Evolutionary conservation across 2,113 vertebrate species (phyloP).

Genomic region (Clarias gariepinus): DNA sequence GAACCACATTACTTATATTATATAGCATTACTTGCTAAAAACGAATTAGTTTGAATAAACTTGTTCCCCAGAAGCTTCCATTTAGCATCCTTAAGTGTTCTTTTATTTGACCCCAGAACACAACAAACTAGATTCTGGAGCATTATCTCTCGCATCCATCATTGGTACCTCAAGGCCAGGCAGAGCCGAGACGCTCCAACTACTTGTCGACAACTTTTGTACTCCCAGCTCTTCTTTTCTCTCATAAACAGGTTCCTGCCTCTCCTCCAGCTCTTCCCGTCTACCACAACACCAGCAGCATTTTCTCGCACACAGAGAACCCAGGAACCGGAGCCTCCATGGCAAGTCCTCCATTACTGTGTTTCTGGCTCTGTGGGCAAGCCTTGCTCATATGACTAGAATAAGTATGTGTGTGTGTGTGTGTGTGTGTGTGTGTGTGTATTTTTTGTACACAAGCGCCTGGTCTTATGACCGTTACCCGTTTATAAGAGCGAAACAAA

Average conservation of each 20-base stretch:
- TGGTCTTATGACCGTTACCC: conserved; percentile 74
- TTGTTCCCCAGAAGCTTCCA: neutral
- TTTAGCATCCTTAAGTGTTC: neutral
- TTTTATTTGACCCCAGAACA: neutral
- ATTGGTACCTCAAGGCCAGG: conserved; percentile 62
- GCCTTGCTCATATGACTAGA: conserved; percentile 74
- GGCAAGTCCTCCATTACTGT: conserved; percentile 62
- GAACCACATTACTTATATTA: neutral
- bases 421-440: conserved; percentile 42
- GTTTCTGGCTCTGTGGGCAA: conserved; percentile 10
- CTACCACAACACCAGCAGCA: conserved; percentile 60
- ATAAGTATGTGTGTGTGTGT: conserved; percentile 58
- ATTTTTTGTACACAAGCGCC: conserved; percentile 24
- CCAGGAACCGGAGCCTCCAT: conserved; percentile 46
- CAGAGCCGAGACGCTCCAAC: conserved; percentile 58
- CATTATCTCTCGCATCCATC: neutral
- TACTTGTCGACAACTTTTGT: conserved; percentile 48
- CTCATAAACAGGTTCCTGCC: neutral
- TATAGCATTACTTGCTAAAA: neutral
- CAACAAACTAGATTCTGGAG: neutral
- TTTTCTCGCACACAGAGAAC: conserved; percentile 51
- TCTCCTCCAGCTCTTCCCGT: conserved; percentile 40
- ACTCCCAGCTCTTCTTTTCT: conserved; percentile 29
- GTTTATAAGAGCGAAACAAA: conserved; percentile 35
- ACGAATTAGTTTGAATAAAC: neutral